Percentiles rank a stretch among this genome's conserved stretches.
phyloP scores from a whole-genome alignment of 1,140 invertebrate genomes.

The Teleopsis dalmanni region DNA sequence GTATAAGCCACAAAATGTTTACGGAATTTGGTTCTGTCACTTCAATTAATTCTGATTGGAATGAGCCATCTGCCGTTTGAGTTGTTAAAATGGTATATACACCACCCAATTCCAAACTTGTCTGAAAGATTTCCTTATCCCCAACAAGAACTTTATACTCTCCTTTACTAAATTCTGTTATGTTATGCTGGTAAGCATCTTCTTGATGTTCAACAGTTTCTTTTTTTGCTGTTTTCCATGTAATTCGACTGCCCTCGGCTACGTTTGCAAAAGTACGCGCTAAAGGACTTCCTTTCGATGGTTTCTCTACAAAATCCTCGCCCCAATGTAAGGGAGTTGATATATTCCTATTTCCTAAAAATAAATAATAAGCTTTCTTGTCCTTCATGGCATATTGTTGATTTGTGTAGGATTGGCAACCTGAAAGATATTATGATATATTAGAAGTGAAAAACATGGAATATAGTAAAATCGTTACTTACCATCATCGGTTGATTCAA shows the following conservation, averaged over 20 bases:
- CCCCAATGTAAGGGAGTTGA: conserved; percentile 9
- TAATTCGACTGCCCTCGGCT: conserved; percentile 8
- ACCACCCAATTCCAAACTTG: conserved; percentile 49
- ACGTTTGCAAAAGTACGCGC: conserved; percentile 26
- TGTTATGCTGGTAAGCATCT: conserved; percentile 21
- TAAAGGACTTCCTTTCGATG: conserved; percentile 28
- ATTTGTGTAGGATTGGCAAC: conserved; percentile 7
- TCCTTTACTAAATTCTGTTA: conserved; percentile 40
- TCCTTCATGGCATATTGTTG: background rate
- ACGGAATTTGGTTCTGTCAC: conserved; percentile 62
- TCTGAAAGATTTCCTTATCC: conserved; percentile 11
- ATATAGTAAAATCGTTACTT: no score
- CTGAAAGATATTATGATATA: background rate
- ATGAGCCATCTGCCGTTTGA: conserved; percentile 7
- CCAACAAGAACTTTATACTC: conserved; percentile 45
- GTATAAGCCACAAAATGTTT: conserved; percentile 75
- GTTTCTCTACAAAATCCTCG: conserved; percentile 31
- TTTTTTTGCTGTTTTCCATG: conserved; percentile 18
- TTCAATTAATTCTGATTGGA: conserved; percentile 6
- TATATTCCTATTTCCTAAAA: conserved; percentile 32
- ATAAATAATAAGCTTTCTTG: conserved; percentile 43
- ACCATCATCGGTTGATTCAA: background rate
- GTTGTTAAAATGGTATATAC: conserved; percentile 52
- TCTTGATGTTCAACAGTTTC: conserved; percentile 14
- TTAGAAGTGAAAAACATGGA: background rate